These are phyloP conservation scores for Drosophila dunni DNA, from an alignment of 1,140 invertebrate species.

Conservation along the genomic window DNA sequence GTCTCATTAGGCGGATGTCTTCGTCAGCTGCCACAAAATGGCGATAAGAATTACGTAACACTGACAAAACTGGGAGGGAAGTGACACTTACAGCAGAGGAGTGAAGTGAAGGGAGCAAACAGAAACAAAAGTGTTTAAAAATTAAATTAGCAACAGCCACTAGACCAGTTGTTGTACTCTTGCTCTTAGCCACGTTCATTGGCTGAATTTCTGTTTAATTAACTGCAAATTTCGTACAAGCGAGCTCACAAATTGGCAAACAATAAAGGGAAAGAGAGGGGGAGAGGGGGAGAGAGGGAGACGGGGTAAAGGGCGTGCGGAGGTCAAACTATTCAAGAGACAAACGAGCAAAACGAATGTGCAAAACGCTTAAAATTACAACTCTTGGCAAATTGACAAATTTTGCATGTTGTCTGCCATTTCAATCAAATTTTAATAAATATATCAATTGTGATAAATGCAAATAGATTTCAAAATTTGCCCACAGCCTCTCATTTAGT, in stretches of 20 bases:
- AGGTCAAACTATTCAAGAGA: constrained; percentile 31
- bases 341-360: constrained; percentile 43
- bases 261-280: neutral
- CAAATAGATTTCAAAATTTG: neutral
- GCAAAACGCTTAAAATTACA: constrained; percentile 38
- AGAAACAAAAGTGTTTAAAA: constrained; percentile 26
- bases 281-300: neutral
- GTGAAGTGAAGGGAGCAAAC: too few relatives aligned
- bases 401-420: constrained; percentile 26
- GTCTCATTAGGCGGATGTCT: constrained; percentile 43
- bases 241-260: constrained; percentile 42
- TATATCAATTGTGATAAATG: neutral
- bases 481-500: neutral
- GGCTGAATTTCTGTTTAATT: constrained; percentile 33
- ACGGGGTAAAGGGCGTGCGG: neutral
- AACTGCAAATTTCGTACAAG: constrained; percentile 43
- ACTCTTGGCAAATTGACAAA: constrained; percentile 45
- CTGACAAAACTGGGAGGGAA: neutral
- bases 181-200: neutral
- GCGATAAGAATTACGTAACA: constrained; percentile 44
- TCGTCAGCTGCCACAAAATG: constrained; percentile 23
- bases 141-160: constrained; percentile 27
- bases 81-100: too few relatives aligned
- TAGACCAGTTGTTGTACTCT: constrained; percentile 4
- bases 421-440: constrained; percentile 46